A percentile compares a stretch with the other conserved stretches of the same genome.
These are phyloP conservation scores for Zalophus californianus DNA, from an alignment of 2,797 vertebrate genomes.

Conservation along the genomic window DNA sequence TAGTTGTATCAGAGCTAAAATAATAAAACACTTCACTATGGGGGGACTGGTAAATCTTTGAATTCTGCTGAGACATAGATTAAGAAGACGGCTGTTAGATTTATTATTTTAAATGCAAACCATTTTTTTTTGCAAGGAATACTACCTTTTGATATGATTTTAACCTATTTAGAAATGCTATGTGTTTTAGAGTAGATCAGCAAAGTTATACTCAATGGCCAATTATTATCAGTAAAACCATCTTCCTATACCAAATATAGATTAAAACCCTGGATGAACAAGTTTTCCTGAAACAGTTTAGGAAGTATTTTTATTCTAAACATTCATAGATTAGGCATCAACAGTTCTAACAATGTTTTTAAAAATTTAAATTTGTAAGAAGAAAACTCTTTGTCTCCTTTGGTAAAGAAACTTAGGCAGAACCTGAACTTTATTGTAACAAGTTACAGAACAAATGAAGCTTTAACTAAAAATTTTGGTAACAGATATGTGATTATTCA, in stretches of 20 bases:
- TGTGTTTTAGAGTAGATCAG: background rate
- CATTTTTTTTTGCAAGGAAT: background rate
- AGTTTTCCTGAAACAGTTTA: background rate
- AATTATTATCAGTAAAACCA: background rate
- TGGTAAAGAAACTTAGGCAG: background rate
- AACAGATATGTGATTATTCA: background rate
- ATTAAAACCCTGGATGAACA: background rate
- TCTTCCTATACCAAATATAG: background rate
- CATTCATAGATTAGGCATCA: background rate
- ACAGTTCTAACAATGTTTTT: background rate
- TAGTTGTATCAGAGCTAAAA: background rate
- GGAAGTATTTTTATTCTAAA: background rate
- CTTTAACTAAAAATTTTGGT: background rate
- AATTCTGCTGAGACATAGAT: background rate
- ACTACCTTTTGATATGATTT: background rate
- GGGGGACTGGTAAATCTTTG: background rate
- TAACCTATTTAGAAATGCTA: background rate
- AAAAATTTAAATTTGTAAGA: background rate
- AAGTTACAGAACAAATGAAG: background rate
- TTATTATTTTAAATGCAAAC: background rate
- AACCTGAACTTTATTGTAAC: background rate
- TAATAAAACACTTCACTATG: background rate
- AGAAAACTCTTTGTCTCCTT: background rate
- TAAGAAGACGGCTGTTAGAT: background rate
- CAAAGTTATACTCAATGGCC: background rate